These are phyloP conservation scores for Lemur catta DNA, from an alignment of 2,797 vertebrate species.

Conservation along the genomic window DNA sequence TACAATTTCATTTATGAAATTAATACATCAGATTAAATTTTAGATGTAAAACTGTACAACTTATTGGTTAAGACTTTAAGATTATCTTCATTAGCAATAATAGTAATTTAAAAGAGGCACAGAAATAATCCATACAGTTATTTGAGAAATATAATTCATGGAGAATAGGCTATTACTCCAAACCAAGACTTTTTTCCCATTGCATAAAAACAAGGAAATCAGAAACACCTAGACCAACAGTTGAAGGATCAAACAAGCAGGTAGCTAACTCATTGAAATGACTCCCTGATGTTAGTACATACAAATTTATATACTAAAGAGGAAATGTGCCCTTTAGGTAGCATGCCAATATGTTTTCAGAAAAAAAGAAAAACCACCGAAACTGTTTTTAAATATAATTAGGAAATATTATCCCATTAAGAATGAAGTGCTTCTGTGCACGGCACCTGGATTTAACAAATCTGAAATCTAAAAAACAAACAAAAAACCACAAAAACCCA, in stretches of 20 bases:
- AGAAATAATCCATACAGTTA: not conserved
- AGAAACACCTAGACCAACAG: not conserved
- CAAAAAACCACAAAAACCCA: not conserved
- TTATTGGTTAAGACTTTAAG: conserved; percentile 1
- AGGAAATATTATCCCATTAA: conserved; percentile 1
- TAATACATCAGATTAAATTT: conserved; percentile 40
- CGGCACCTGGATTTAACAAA: not conserved
- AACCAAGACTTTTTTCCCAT: not conserved
- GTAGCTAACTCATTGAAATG: not conserved
- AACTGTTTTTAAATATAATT: not conserved
- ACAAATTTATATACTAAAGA: not conserved
- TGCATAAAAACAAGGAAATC: not conserved
- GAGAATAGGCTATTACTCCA: not conserved
- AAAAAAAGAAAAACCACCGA: not conserved
- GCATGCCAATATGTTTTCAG: not conserved
- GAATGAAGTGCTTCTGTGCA: not conserved
- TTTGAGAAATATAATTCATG: not conserved
- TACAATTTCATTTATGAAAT: conserved; percentile 36
- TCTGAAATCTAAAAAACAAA: not conserved
- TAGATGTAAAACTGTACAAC: not conserved
- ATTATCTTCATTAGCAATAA: conserved; percentile 32
- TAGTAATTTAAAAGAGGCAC: not conserved
- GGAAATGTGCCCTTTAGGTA: not conserved
- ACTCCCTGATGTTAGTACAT: not conserved
- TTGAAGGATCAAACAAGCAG: not conserved